phyloP scores from a whole-genome alignment of 2,888 invertebrate genomes.

The Liposcelis brunnea region DNA sequence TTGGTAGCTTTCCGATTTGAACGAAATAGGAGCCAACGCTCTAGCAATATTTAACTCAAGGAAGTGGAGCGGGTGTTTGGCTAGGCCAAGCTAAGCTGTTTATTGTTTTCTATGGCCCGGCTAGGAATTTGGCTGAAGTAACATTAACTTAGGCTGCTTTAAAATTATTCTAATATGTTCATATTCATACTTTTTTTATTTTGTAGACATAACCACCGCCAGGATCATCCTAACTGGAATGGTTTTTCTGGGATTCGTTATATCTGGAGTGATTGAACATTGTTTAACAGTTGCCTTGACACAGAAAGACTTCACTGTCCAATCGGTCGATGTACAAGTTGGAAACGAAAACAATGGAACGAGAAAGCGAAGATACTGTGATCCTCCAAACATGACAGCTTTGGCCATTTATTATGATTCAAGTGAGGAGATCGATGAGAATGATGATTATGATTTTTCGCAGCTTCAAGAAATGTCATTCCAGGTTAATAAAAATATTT shows the following conservation, averaged over 20 bases:
- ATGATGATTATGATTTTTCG: constrained; percentile 5
- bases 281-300: neutral
- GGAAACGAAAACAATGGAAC: neutral
- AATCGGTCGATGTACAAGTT: neutral
- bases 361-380: neutral
- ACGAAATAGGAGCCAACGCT: too few species aligned
- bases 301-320: neutral
- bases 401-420: constrained; percentile 4
- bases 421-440: neutral
- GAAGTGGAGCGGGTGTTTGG: too few species aligned
- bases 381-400: constrained; percentile 4
- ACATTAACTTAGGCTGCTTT: too few species aligned
- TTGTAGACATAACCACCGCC: too few species aligned
- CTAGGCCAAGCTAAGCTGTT: too few species aligned
- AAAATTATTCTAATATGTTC: too few species aligned
- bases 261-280: constrained; percentile 2
- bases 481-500: neutral
- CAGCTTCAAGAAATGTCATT: constrained; percentile 2
- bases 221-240: neutral
- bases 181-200: too few species aligned
- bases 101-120: too few species aligned
- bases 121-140: too few species aligned
- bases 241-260: neutral
- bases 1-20: too few species aligned
- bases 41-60: too few species aligned